Evolutionary conservation across 64 coral and sea anemone genomes (phyloP), one percentile per base, ranked within the genome.

Genomic region (Montipora cactus): DNA sequence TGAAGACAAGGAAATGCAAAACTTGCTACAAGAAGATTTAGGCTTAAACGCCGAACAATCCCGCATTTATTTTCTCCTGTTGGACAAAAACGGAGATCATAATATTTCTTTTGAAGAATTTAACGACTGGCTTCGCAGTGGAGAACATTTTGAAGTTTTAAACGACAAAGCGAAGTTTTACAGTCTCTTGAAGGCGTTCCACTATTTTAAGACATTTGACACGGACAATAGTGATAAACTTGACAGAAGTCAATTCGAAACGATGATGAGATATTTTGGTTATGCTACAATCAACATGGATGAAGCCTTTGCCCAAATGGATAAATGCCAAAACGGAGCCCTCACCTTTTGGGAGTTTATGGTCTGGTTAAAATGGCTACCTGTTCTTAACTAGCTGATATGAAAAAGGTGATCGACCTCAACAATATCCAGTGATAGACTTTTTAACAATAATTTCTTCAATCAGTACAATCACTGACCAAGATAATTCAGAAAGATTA

Each of bases 81-180:
- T 90, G 25, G 88, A 90, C 88, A 90, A 90, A 74, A 79, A 90
- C 10, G 88, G 76, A 11, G 88, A 90, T 19, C 74, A 78, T 7
- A 22, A 28, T 18, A 69, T 90, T 49, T 90, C 76, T 52, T 90
- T 90, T 90, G 88, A 90, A 67, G 88, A 90, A 77, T 90, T 90
- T 62, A 46, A 67, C 4, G 64, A 77, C 76, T 90, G 88, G 88
- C 64, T 90, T 79, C 88, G 62, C 44, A 90, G 88, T 47, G 88
- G 55, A 16, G 88, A 90, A 16, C 46, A 69, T 6, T 90, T 90
- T 44, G 62, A 90, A 28, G 51, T 79, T 77, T 67, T 90, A 6
- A 67, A 90, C 55, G 76, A 90, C 88, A 23, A 80, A 67, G 57
- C 14, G 18, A 90, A 51, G 44, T 90, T 79, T 79, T 11, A 69